Evolutionary conservation across 2,888 invertebrate species (phyloP).

Genomic region (Exephanes ischioxanthus): DNA sequence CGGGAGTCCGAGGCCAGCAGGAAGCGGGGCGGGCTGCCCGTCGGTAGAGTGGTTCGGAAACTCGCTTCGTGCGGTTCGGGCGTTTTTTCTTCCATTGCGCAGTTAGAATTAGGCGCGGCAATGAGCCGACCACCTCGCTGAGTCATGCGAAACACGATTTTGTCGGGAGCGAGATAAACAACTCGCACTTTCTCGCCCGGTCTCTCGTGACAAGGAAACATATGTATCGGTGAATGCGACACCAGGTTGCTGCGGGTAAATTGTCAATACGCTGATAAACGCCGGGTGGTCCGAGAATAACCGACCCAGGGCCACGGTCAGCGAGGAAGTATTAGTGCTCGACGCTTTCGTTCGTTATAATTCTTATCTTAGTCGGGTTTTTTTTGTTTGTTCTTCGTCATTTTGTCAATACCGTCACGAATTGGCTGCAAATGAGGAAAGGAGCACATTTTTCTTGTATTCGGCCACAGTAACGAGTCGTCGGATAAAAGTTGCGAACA

Average conservation of each 20-base stretch:
- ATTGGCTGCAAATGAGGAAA: not conserved
- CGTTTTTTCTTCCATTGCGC: slow-evolving; percentile 57
- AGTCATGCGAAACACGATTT: slow-evolving; percentile 15
- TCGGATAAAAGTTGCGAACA: not conserved
- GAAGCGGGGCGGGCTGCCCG: too few species aligned
- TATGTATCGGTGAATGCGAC: slow-evolving; percentile 4
- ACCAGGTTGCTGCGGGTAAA: not conserved
- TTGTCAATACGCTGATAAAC: not conserved
- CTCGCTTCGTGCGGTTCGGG: not conserved
- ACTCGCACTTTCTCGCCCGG: slow-evolving; percentile 3
- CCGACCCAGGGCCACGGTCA: not conserved
- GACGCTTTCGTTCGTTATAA: not conserved
- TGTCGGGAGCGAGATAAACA: slow-evolving; percentile 6
- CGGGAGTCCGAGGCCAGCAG: too few species aligned
- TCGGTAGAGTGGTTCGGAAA: not conserved
- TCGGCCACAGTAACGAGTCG: too few species aligned
- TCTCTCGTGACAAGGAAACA: not conserved
- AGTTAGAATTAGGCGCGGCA: slow-evolving; percentile 59
- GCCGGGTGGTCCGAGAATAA: not conserved
- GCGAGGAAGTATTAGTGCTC: not conserved
- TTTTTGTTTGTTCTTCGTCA: not conserved
- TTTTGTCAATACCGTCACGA: not conserved
- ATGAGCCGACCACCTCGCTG: slow-evolving; percentile 16
- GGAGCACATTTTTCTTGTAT: not conserved
- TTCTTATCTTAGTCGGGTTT: not conserved